Percentiles rank a stretch among this genome's conserved stretches.
Conservation (phyloP, 2,888 invertebrate species). For the Antitype chi region DNA sequence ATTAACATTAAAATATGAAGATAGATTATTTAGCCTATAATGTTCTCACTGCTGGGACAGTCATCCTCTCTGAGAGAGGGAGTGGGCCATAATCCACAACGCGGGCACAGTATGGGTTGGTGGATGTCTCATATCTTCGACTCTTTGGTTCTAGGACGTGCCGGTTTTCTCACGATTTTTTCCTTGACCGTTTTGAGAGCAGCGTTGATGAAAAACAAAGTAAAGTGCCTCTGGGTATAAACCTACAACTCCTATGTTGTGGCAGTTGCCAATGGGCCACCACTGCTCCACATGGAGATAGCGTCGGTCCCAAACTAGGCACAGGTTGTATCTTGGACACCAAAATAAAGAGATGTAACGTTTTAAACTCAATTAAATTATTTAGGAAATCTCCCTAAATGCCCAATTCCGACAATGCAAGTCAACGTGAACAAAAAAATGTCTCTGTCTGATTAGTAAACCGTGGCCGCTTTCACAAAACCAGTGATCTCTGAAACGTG, state of each 20-base stretch:
- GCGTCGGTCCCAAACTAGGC: neutral
- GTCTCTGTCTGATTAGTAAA: slow-evolving; percentile 56
- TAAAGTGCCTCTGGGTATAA: too few relatives aligned
- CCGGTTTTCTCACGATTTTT: too few relatives aligned
- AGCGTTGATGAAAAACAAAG: too few relatives aligned
- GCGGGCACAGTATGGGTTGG: too few relatives aligned
- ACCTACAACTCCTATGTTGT: too few relatives aligned
- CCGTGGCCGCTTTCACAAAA: slow-evolving; percentile 51
- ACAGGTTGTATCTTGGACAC: neutral
- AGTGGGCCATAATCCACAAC: too few relatives aligned
- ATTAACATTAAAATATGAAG: neutral
- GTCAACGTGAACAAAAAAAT: slow-evolving; percentile 46
- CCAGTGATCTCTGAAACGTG: slow-evolving; percentile 66
- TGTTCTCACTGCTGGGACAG: too few relatives aligned
- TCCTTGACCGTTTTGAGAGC: too few relatives aligned
- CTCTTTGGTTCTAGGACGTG: too few relatives aligned
- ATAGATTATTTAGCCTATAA: neutral
- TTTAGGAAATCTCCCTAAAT: neutral
- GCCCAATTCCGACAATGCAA: slow-evolving; percentile 38
- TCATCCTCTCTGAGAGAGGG: too few relatives aligned
- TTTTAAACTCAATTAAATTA: neutral
- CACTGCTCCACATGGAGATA: neutral
- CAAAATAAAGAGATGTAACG: neutral
- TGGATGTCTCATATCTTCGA: too few relatives aligned
- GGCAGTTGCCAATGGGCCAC: too few relatives aligned